These are phyloP conservation scores for Etheostoma spectabile DNA, from an alignment of 2,113 vertebrate species.

Conservation along the genomic window DNA sequence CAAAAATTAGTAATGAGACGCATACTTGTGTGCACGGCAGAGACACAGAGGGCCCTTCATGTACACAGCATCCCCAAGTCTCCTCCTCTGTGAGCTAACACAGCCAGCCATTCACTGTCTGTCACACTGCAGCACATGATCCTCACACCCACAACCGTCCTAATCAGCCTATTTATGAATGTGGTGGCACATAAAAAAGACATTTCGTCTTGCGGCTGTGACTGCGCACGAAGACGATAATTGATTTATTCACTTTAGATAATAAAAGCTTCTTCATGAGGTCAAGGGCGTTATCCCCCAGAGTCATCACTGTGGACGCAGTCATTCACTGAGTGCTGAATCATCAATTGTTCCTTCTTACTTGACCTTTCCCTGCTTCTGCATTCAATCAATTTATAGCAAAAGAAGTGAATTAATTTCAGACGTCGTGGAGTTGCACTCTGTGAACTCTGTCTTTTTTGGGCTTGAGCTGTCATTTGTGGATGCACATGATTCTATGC, in stretches of 20 bases:
- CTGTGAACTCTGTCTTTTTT: slow-evolving; percentile 56
- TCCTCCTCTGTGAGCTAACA: slow-evolving; percentile 73
- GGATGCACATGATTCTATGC: slow-evolving; percentile 69
- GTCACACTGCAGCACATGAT: slow-evolving; percentile 78
- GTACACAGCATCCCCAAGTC: slow-evolving; percentile 59
- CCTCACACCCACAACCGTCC: slow-evolving; percentile 60
- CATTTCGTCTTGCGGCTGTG: slow-evolving; percentile 55
- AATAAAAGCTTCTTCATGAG: slow-evolving; percentile 62
- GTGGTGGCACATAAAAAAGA: slow-evolving; percentile 55
- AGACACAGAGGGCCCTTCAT: slow-evolving; percentile 76
- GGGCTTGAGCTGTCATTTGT: slow-evolving; percentile 71
- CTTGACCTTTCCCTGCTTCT: slow-evolving; percentile 47
- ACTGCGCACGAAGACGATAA: slow-evolving; percentile 72
- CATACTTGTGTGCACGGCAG: slow-evolving; percentile 72
- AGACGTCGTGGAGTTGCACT: slow-evolving; percentile 29
- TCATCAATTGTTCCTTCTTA: slow-evolving; percentile 55
- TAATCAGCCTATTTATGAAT: slow-evolving; percentile 67
- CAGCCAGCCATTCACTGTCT: slow-evolving; percentile 75
- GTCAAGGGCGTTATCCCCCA: slow-evolving; percentile 52
- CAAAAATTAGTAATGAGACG: slow-evolving; percentile 72
- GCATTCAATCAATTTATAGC: slow-evolving; percentile 35
- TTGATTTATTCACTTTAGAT: slow-evolving; percentile 68
- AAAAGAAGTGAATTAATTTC: slow-evolving; percentile 36
- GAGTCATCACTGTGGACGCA: slow-evolving; percentile 42
- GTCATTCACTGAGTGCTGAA: slow-evolving; percentile 43